Evolutionary conservation across 2,113 vertebrate genomes (phyloP).

Genomic region (Oenanthe melanoleuca): DNA sequence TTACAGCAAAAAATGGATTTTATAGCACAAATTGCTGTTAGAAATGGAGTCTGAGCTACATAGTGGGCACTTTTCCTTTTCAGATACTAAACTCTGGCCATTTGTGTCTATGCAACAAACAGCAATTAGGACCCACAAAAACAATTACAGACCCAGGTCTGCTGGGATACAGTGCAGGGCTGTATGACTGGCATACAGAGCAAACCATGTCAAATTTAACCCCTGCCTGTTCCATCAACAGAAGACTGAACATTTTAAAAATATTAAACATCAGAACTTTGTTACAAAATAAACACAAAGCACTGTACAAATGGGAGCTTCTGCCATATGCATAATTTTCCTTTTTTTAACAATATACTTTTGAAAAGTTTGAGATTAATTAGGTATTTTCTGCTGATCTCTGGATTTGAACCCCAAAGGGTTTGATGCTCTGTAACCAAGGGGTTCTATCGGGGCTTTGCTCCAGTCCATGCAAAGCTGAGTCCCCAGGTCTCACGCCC

Average conservation of each 20-base stretch:
- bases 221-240: neutral
- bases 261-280: neutral
- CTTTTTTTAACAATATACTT: neutral
- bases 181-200: conserved; percentile 1
- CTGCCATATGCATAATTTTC: neutral
- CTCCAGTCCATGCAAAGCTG: neutral
- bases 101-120: conserved; percentile 24
- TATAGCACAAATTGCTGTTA: neutral
- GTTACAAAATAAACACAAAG: neutral
- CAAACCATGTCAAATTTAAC: neutral
- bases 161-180: neutral
- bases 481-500: neutral
- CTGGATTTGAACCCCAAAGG: neutral
- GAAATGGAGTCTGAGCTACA: neutral
- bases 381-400: neutral
- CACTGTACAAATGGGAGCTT: neutral
- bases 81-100: neutral
- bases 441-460: neutral
- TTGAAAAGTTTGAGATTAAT: neutral
- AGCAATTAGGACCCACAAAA: conserved; percentile 47
- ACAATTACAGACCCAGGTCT: conserved; percentile 15
- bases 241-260: neutral
- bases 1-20: neutral
- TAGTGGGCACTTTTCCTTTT: neutral
- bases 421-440: neutral